Percentiles rank a stretch among this genome's conserved stretches.
Conservation (phyloP, 2,113 vertebrate genomes). For the Phalacrocorax pelagicus region DNA sequence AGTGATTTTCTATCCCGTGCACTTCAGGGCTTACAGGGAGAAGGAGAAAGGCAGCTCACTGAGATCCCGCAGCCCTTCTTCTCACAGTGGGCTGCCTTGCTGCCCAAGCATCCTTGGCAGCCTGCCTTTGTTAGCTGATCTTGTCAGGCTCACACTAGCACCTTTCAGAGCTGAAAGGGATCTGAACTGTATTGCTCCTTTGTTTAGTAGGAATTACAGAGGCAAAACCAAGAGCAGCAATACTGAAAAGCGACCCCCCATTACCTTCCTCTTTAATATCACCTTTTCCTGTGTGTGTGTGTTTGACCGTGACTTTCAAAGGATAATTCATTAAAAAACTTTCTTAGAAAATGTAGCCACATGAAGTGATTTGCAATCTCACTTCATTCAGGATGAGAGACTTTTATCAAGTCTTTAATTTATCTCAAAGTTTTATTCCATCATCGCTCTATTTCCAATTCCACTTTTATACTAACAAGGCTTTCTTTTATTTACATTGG, state of each 20-base stretch:
- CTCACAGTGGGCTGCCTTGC: not conserved
- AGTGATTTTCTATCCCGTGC: not conserved
- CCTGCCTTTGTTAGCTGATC: not conserved
- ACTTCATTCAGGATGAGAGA: not conserved
- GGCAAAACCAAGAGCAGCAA: not conserved
- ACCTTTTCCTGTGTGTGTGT: not conserved
- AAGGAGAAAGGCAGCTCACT: not conserved
- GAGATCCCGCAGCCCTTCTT: not conserved
- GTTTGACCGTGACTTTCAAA: constrained; percentile 24
- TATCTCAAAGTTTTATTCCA: constrained; percentile 42
- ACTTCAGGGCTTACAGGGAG: not conserved
- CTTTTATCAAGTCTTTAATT: constrained; percentile 31
- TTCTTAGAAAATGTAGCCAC: not conserved
- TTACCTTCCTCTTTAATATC: constrained; percentile 4
- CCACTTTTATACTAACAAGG: constrained; percentile 18
- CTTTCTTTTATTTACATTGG: constrained; percentile 53
- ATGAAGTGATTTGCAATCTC: not conserved
- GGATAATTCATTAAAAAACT: constrained; percentile 7
- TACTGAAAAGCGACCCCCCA: not conserved
- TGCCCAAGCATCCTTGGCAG: not conserved
- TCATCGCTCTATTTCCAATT: constrained; percentile 29
- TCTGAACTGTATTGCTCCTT: not conserved
- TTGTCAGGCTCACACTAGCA: not conserved
- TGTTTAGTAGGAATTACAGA: not conserved
- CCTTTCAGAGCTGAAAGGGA: not conserved